Conservation (phyloP, 2,797 vertebrate species). For the Lacerta viridis region DNA sequence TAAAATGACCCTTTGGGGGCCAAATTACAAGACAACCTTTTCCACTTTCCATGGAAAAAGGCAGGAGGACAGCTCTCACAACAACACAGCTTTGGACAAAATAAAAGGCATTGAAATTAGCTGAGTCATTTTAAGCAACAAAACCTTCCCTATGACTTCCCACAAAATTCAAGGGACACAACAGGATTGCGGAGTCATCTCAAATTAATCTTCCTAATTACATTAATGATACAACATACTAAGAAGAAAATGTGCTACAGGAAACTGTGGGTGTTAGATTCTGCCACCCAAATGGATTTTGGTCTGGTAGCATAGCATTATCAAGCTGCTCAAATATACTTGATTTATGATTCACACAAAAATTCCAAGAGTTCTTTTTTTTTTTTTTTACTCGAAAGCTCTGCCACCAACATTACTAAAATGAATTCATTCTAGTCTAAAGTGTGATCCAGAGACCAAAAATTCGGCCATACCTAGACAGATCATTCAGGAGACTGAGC, state of each 20-base stretch:
- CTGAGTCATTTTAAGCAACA: background rate
- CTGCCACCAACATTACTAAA: no score
- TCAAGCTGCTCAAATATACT: background rate
- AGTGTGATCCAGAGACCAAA: background rate
- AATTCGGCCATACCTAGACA: constrained; percentile 87
- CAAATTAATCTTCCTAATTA: no score
- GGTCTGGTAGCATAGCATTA: background rate
- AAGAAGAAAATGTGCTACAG: background rate
- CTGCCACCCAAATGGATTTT: background rate
- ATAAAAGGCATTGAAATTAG: background rate
- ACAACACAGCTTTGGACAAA: background rate
- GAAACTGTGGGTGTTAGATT: background rate
- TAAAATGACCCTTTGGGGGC: background rate
- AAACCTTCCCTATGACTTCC: background rate
- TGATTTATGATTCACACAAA: background rate
- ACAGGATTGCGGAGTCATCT: background rate
- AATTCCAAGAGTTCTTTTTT: background rate
- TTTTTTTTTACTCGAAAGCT: background rate
- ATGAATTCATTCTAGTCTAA: background rate
- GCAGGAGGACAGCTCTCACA: background rate
- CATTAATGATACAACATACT: background rate
- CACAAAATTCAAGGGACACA: background rate
- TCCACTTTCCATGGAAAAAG: background rate
- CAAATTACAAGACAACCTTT: background rate
- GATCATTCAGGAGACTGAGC: constrained; percentile 96